Evolutionary conservation across 2,113 vertebrate genomes (phyloP).

Genomic region (Hiodon alosoides): DNA sequence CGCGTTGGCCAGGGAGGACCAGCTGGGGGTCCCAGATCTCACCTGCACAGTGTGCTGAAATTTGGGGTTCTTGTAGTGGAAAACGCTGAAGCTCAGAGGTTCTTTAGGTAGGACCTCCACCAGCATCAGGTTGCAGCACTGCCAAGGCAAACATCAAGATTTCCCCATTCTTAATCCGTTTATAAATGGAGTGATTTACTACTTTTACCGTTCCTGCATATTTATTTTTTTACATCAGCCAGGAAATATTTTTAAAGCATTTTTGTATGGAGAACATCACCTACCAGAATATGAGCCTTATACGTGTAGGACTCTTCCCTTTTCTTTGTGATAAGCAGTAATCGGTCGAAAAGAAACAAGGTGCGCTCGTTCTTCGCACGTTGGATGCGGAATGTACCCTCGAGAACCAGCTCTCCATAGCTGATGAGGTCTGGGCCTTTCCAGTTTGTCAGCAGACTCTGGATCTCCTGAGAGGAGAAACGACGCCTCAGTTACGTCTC

Average conservation of each 20-base stretch:
- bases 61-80: conserved; percentile 98
- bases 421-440: conserved; percentile 94
- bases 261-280: conserved; percentile 29
- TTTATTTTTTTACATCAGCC: too few relatives aligned
- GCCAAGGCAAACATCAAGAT: conserved; percentile 17
- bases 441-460: conserved; percentile 95
- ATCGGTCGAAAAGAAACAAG: conserved; percentile 90
- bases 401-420: conserved; percentile 89
- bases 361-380: conserved; percentile 94
- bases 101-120: conserved; percentile 96
- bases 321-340: conserved; percentile 94
- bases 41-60: conserved; percentile 98
- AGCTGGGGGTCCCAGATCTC: conserved; percentile 24
- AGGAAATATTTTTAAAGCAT: too few relatives aligned
- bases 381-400: conserved; percentile 94
- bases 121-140: conserved; percentile 99
- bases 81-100: conserved; percentile 91
- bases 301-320: conserved; percentile 87
- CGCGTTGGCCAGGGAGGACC: background rate
- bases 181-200: too few relatives aligned
- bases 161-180: background rate
- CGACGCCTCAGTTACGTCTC: background rate
- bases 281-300: conserved; percentile 94
- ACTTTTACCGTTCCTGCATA: too few relatives aligned
- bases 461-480: conserved; percentile 76